Evolutionary conservation across 2,888 invertebrate genomes (phyloP).

Genomic region (Andrena haemorrhoa): DNA sequence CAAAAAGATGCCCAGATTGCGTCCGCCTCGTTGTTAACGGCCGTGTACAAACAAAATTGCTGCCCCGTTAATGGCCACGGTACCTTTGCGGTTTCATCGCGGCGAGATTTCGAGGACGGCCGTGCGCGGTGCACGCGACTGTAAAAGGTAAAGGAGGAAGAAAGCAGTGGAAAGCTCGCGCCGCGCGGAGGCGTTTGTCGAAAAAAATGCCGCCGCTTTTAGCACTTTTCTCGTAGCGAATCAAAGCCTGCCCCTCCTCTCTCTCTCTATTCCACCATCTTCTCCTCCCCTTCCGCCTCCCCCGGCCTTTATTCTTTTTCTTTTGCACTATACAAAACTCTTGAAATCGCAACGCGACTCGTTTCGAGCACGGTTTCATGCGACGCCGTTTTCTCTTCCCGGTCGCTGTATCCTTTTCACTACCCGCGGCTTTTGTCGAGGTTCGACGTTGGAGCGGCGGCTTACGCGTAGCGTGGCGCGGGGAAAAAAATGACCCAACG

Average conservation of each 20-base stretch:
- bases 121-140: constrained; percentile 26
- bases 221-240: constrained; percentile 64
- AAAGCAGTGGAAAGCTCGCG: constrained; percentile 69
- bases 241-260: constrained; percentile 65
- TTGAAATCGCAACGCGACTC: constrained; percentile 50
- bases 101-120: constrained; percentile 42
- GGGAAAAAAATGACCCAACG: constrained; percentile 58
- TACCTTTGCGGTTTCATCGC: constrained; percentile 26
- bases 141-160: constrained; percentile 54
- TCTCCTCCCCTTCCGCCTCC: background rate
- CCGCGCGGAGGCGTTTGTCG: constrained; percentile 69
- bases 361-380: constrained; percentile 45
- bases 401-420: constrained; percentile 18
- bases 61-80: constrained; percentile 42
- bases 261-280: constrained; percentile 26
- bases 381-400: constrained; percentile 34
- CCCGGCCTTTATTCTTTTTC: background rate
- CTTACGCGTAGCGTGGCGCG: constrained; percentile 35
- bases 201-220: constrained; percentile 75
- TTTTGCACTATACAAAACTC: constrained; percentile 43
- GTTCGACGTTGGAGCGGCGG: constrained; percentile 59
- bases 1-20: constrained; percentile 36
- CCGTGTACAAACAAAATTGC: constrained; percentile 52
- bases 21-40: constrained; percentile 38
- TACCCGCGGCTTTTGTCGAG: constrained; percentile 31